A percentile compares a stretch with the other conserved stretches of the same genome.
These are phyloP conservation scores for Botia almorhae DNA, from an alignment of 2,797 vertebrate genomes.

Conservation along the genomic window DNA sequence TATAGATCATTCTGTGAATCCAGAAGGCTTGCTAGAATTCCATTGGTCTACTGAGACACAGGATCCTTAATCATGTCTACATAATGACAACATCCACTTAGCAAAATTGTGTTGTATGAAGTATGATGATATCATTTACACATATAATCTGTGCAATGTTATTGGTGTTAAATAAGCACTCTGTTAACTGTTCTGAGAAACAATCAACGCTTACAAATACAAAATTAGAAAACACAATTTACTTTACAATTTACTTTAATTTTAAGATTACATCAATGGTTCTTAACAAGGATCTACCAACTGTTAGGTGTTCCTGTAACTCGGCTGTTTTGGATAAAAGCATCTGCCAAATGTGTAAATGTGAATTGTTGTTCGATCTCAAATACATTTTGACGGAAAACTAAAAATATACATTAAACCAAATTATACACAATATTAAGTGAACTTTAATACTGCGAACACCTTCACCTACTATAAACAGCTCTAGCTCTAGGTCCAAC, in stretches of 20 bases:
- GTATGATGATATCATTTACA: conserved; percentile 1
- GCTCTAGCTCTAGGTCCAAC: background rate
- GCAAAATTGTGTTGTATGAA: background rate
- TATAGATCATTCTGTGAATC: conserved; percentile 70
- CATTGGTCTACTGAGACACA: conserved; percentile 22
- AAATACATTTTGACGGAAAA: background rate
- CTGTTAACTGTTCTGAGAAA: background rate
- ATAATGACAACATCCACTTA: background rate
- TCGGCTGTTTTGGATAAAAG: too few species aligned
- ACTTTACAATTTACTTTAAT: too few species aligned
- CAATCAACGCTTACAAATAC: background rate
- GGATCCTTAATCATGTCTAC: background rate
- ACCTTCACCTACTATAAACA: background rate
- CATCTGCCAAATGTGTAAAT: background rate
- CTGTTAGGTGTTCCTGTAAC: too few species aligned
- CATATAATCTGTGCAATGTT: background rate
- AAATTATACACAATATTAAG: background rate
- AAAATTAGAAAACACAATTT: too few species aligned
- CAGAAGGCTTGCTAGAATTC: conserved; percentile 63
- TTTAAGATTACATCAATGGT: too few species aligned
- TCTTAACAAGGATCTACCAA: too few species aligned
- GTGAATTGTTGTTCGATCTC: background rate
- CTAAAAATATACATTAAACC: conserved; percentile 14
- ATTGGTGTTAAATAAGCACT: background rate
- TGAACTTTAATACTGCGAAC: background rate